Base-by-base conservation (phyloP, 35 echinoderm and acorn worm species). In the Amphiura filiformis region DNA sequence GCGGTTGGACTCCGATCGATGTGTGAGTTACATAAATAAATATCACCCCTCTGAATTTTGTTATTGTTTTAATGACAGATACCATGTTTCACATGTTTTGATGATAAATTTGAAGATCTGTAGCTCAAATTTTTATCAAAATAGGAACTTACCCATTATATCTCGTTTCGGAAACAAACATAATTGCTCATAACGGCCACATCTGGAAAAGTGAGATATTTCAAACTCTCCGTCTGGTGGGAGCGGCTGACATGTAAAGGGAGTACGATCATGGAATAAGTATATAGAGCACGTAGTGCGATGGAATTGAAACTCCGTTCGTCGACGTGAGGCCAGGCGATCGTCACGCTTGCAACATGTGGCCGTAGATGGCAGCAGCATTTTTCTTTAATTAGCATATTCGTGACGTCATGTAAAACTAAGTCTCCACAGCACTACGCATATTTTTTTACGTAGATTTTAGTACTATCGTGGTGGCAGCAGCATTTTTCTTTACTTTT, bases 201-300 rank as follows among this genome's bases (percentile, higher is more conserved):
- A 70, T 70, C 61, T 70, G 61, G 15, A 70, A 70, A 70, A 18
- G 61, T 70, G 61, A 70, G 61, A 70, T n/a, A 70, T 70, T 70
- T 70, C 61, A 70, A n/a, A 30, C 61, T 3, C 61, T 47, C 17
- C 26, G 26, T 70, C 61, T 70, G 7, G 11, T 70, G 61, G 61
- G 61, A 70, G 61, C 61, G 61, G 61, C 61, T 30, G 2, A 70
- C 4, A 70, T 30, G 20, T 20, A 5, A 11, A 70, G 61, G 61
- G 61, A 70, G 61, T 70, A 30, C 26, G 3, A n/a, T n/a, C n/a
- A n/a, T n/a, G n/a, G n/a, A n/a, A n/a, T n/a, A n/a, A n/a, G n/a
- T n/a, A n/a, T n/a, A n/a, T n/a, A n/a, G n/a, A n/a, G n/a, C n/a
- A n/a, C n/a, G n/a, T n/a, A n/a, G n/a, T n/a, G n/a, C n/a, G n/a